Evolutionary conservation across 30 jellyfish, hydroid and myxozoan genomes (phyloP).

Genomic region (Morbakka virulenta): DNA sequence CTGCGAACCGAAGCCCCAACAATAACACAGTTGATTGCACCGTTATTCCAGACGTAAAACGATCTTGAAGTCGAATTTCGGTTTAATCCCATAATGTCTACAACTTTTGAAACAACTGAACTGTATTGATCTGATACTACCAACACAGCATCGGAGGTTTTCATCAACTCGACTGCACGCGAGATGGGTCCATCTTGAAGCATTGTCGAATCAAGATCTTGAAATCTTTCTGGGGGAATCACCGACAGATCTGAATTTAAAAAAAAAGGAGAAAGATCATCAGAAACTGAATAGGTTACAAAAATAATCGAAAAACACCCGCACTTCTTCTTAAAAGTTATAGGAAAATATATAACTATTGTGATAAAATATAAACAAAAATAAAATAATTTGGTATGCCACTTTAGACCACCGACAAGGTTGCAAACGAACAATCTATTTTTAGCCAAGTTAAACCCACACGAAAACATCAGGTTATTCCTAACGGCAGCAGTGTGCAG

Average conservation of each 20-base stretch:
- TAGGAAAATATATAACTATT: no score
- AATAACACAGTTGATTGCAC: slow-evolving; percentile 60
- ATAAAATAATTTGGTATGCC: no score
- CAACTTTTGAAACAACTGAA: slow-evolving; percentile 23
- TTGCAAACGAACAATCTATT: no score
- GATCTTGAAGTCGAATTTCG: slow-evolving; percentile 20
- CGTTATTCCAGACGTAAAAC: slow-evolving; percentile 64
- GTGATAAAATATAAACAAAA: no score
- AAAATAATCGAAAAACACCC: background rate
- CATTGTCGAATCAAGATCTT: slow-evolving; percentile 24
- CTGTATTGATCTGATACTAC: slow-evolving; percentile 50
- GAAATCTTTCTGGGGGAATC: slow-evolving; percentile 48
- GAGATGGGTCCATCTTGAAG: slow-evolving; percentile 25
- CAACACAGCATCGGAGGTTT: slow-evolving; percentile 56
- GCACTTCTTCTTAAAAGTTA: no score
- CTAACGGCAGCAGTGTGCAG: no score
- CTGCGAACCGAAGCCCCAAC: slow-evolving; percentile 55
- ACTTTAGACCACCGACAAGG: no score
- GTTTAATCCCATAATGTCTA: slow-evolving; percentile 49
- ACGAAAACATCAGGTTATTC: no score
- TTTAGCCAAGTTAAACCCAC: no score
- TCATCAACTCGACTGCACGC: slow-evolving; percentile 58
- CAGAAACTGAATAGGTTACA: background rate
- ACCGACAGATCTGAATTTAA: slow-evolving; percentile 62
- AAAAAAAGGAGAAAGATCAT: background rate